A percentile compares a stretch with the other conserved stretches of the same genome.
phyloP scores from a whole-genome alignment of 2,797 vertebrate genomes.

The Adelosebastes latens region DNA sequence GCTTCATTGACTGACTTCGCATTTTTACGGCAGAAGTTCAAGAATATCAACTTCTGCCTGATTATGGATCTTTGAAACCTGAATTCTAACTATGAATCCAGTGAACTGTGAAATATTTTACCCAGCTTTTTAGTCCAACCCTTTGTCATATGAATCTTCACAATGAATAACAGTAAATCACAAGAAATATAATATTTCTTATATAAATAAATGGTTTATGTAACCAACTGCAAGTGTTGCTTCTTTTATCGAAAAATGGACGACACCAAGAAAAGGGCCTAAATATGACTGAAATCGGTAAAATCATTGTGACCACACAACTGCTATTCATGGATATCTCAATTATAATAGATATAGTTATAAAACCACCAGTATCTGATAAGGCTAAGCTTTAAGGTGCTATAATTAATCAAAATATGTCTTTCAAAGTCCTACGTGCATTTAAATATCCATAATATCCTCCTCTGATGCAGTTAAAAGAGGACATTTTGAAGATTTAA shows the following conservation, averaged over 20 bases:
- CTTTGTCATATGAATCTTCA: not conserved
- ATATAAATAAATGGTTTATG: not conserved
- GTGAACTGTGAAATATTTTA: not conserved
- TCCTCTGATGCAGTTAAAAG: not conserved
- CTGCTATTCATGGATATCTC: not conserved
- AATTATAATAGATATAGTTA: not conserved
- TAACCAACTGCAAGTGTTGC: not conserved
- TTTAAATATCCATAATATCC: not conserved
- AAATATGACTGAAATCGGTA: not conserved
- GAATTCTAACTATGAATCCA: not conserved
- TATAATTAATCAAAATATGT: not conserved
- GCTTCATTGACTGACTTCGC: not conserved
- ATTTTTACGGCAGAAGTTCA: conserved; percentile 1
- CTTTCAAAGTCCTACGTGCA: not conserved
- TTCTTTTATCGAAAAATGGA: not conserved
- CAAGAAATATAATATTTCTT: not conserved
- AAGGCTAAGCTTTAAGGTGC: not conserved
- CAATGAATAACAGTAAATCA: not conserved
- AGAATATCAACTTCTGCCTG: not conserved
- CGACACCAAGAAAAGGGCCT: not conserved
- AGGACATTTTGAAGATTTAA: not conserved
- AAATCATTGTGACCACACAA: not conserved
- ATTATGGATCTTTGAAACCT: not conserved
- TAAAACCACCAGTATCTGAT: conserved; percentile 3
- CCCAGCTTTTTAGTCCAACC: not conserved